Conservation (phyloP, 1,140 invertebrate species). For the Drosophila biarmipes region DNA sequence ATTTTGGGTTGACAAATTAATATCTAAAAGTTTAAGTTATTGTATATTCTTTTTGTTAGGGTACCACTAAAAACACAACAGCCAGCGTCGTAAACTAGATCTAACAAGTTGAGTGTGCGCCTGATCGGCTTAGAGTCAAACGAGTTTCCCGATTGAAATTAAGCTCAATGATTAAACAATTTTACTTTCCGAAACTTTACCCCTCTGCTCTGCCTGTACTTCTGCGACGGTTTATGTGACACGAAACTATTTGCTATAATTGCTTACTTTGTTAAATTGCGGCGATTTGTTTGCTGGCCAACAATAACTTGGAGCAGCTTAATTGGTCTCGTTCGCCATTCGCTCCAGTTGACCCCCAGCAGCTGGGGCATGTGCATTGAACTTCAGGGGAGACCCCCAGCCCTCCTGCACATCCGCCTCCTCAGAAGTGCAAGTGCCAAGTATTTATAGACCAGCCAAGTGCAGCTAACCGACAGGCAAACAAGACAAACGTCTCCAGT, state of each 20-base stretch:
- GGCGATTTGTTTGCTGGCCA: slow-evolving; percentile 57
- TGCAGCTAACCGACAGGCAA: slow-evolving; percentile 11
- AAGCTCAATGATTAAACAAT: slow-evolving; percentile 77
- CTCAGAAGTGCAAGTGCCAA: slow-evolving; percentile 11
- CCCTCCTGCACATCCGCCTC: background rate
- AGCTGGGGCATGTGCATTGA: slow-evolving; percentile 59
- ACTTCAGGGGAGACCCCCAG: slow-evolving; percentile 26
- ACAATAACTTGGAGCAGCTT: slow-evolving; percentile 64
- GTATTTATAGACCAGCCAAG: slow-evolving; percentile 16
- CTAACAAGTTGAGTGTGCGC: slow-evolving; percentile 33
- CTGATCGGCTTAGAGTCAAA: slow-evolving; percentile 49
- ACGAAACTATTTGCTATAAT: slow-evolving; percentile 68
- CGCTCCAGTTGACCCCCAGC: slow-evolving; percentile 37
- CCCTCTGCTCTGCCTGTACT: background rate
- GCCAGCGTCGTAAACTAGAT: slow-evolving; percentile 52
- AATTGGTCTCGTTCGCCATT: slow-evolving; percentile 54
- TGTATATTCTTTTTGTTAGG: background rate
- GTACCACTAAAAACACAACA: slow-evolving; percentile 7
- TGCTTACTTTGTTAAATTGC: slow-evolving; percentile 73
- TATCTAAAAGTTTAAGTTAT: background rate
- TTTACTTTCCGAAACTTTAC: slow-evolving; percentile 41
- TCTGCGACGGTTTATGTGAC: slow-evolving; percentile 54
- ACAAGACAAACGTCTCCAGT: background rate
- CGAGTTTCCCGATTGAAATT: slow-evolving; percentile 71
- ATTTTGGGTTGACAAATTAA: too few species aligned